phyloP scores from a whole-genome alignment of 1,140 invertebrate genomes.

The Stegodyphus dumicola region DNA sequence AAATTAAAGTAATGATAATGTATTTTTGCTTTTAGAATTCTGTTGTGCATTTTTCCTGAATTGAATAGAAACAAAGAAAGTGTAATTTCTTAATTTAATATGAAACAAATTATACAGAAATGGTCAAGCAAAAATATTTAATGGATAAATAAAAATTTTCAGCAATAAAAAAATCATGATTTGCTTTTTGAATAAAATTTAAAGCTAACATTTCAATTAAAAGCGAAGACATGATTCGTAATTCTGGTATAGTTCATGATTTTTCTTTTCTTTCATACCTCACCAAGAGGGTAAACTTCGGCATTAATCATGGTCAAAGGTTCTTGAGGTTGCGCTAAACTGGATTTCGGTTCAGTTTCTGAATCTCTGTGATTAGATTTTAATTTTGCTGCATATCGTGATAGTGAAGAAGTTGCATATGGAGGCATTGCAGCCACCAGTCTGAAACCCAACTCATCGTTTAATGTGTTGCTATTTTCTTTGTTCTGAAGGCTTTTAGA shows the following conservation, averaged over 20 bases:
- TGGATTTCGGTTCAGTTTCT: neutral
- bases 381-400: slow-evolving; percentile 8
- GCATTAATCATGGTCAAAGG: neutral
- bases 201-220: neutral
- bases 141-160: neutral
- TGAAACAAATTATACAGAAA: no score
- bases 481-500: slow-evolving; percentile 11
- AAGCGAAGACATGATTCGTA: no score
- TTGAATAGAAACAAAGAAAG: no score
- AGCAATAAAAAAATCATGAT: neutral
- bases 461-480: neutral
- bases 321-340: neutral
- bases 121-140: neutral
- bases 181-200: neutral
- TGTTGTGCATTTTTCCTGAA: no score
- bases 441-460: slow-evolving; percentile 36
- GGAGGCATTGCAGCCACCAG: slow-evolving; percentile 21
- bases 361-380: neutral
- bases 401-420: slow-evolving; percentile 23
- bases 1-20: no score
- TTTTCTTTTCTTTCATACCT: no score
- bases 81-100: no score
- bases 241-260: no score
- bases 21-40: no score
- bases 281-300: slow-evolving; percentile 23